Evolutionary conservation across 2,888 invertebrate species (phyloP), one percentile per base, ranked within the genome.

Genomic region (Drosophila helvetica): DNA sequence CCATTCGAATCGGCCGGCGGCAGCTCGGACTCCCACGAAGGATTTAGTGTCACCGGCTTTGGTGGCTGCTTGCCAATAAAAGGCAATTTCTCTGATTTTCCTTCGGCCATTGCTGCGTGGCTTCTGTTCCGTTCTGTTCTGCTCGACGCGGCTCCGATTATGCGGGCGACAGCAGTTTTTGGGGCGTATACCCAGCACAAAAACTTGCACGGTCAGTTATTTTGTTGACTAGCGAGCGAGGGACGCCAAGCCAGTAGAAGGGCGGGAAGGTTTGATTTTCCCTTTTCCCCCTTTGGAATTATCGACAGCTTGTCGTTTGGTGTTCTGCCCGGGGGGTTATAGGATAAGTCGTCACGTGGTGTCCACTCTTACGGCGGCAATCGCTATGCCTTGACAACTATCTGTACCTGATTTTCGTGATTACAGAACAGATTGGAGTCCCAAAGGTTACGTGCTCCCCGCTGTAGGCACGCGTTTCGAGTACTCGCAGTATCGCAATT

Each of bases 11-110:
- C 60, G 10, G 76, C 91, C 96, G 96, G 60, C 86, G 96, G 93
- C 92, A 96, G 96, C 78, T 95, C 95, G 71, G 96, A 96, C 92
- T 97, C 97, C 96, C 96, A 97, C 63, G 96, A 96, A 12, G 97
- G 97, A 59, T 96, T 97, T 74, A 97, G 93, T 80, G 95, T 95
- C 74, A 97, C 97, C 54, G 97, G 96, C 92, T 96, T 71, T 17
- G 68, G 52, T 43, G 58, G 60, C 18, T 80, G 76, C 4, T 64
- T 75, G 19, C 58, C 54, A 78, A 94, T 93, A 89, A 95, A 93
- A 42, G 94, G 94, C 66, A 93, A 92, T 90, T 93, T 94, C 90
- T 95, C 95, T 48, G 75, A 70, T 30, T 50, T 55, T 1, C 25
- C 42, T 54, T 69, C 62, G 19, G 51, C 62, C 69, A 69, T 69